phyloP scores from a whole-genome alignment of 2,797 vertebrate genomes.

The Avahi laniger region DNA sequence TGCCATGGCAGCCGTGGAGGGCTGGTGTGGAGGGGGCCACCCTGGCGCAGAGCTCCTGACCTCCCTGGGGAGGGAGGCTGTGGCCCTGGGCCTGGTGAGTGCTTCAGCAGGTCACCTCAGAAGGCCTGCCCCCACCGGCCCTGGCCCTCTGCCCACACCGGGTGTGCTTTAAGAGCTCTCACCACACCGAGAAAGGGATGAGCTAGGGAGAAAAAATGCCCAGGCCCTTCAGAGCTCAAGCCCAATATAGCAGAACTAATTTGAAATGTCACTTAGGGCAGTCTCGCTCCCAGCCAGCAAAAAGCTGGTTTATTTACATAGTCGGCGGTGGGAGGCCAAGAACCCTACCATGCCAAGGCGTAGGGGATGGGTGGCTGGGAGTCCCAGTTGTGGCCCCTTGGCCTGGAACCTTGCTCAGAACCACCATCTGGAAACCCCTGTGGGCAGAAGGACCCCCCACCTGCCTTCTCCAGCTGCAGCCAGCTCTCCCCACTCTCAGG shows the following conservation, averaged over 20 bases:
- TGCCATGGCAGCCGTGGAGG: slow-evolving; percentile 70
- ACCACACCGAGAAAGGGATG: slow-evolving; percentile 68
- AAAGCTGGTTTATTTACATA: slow-evolving; percentile 85
- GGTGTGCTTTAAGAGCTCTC: slow-evolving; percentile 70
- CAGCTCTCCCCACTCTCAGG: background rate
- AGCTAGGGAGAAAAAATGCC: slow-evolving; percentile 74
- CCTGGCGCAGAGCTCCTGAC: slow-evolving; percentile 52
- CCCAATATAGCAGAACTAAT: slow-evolving; percentile 86
- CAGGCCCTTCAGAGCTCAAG: slow-evolving; percentile 83
- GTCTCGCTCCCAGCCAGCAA: slow-evolving; percentile 80
- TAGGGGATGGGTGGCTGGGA: background rate
- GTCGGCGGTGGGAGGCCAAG: slow-evolving; percentile 74
- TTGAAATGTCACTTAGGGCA: slow-evolving; percentile 87
- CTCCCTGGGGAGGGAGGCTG: slow-evolving; percentile 48
- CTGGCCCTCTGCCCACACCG: slow-evolving; percentile 56
- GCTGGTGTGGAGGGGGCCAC: background rate
- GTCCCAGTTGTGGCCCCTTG: slow-evolving; percentile 11
- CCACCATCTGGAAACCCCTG: slow-evolving; percentile 63
- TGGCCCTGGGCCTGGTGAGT: slow-evolving; percentile 51
- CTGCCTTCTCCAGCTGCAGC: background rate
- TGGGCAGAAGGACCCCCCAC: background rate
- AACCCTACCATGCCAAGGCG: slow-evolving; percentile 69
- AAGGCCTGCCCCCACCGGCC: background rate
- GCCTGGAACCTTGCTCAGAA: slow-evolving; percentile 52
- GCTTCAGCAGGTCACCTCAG: slow-evolving; percentile 61